A percentile compares a stretch with the other conserved stretches of the same genome.
These are phyloP conservation scores for Aplocera efformata DNA, from an alignment of 2,888 invertebrate genomes.

Conservation along the genomic window DNA sequence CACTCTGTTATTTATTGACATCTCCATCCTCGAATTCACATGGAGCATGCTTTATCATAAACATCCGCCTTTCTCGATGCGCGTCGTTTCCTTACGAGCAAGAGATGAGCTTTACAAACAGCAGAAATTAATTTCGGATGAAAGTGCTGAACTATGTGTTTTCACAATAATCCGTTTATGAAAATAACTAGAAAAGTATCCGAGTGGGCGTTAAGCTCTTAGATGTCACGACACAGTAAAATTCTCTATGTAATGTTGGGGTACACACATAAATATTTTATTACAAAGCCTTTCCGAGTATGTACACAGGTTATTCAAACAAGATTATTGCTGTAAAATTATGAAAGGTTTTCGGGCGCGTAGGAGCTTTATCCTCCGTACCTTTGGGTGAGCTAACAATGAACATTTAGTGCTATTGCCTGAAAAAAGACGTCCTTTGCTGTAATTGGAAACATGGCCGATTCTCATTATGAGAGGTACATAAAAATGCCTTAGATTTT, in stretches of 20 bases:
- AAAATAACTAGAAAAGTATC: too few relatives aligned
- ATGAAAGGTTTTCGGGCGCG: constrained; percentile 39
- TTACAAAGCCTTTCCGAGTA: constrained; percentile 24
- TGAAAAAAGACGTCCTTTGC: constrained; percentile 23
- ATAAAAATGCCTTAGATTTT: neutral
- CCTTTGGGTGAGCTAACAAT: constrained; percentile 39
- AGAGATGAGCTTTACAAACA: constrained; percentile 10
- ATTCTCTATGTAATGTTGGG: neutral
- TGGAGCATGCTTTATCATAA: constrained; percentile 36
- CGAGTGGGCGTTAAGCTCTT: too few relatives aligned
- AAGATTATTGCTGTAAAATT: constrained; percentile 40
- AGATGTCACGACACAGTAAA: neutral
- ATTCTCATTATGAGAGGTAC: constrained; percentile 6
- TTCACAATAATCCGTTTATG: too few relatives aligned
- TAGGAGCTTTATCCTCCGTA: constrained; percentile 43
- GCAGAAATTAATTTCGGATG: neutral
- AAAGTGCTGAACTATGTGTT: neutral
- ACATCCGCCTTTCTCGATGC: constrained; percentile 42
- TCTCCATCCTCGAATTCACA: constrained; percentile 42
- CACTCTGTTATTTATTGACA: constrained; percentile 54
- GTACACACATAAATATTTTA: constrained; percentile 21
- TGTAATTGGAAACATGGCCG: constrained; percentile 29
- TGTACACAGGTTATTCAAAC: constrained; percentile 30
- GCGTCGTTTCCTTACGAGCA: constrained; percentile 13
- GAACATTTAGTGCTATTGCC: constrained; percentile 43